Conservation (phyloP, 2,888 invertebrate species). For the Candidula unifasciata region DNA sequence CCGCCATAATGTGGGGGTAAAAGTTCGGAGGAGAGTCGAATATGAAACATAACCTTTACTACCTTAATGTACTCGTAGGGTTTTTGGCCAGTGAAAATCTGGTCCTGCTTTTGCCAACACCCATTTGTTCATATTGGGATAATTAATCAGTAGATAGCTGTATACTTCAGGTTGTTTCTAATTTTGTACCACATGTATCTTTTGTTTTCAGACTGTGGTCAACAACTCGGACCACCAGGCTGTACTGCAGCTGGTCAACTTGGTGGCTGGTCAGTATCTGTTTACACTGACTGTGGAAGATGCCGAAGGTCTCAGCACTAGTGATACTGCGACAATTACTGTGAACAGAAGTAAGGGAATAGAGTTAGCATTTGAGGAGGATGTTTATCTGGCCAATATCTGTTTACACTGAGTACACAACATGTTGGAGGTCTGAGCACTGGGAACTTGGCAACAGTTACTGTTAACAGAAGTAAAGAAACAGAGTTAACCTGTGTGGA, state of each 20-base stretch:
- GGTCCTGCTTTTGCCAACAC: too few species aligned
- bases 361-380: neutral
- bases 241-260: constrained; percentile 88
- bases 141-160: neutral
- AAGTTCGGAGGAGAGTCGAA: too few species aligned
- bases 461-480: neutral
- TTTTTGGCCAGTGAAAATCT: too few species aligned
- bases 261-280: constrained; percentile 91
- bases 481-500: neutral
- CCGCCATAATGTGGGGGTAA: too few species aligned
- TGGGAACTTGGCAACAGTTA: too few species aligned
- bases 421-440: too few species aligned
- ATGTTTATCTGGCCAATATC: neutral
- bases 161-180: neutral
- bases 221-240: constrained; percentile 87
- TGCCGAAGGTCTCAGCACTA: constrained; percentile 89
- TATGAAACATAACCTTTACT: too few species aligned
- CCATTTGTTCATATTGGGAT: neutral
- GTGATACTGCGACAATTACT: constrained; percentile 89
- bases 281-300: constrained; percentile 93
- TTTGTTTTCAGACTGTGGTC: constrained; percentile 82
- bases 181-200: neutral
- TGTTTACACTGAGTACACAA: too few species aligned
- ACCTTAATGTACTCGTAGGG: too few species aligned
- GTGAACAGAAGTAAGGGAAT: constrained; percentile 83